Evolutionary conservation across 2,888 invertebrate genomes (phyloP).

Genomic region (Lepidocyrtinus sp.): DNA sequence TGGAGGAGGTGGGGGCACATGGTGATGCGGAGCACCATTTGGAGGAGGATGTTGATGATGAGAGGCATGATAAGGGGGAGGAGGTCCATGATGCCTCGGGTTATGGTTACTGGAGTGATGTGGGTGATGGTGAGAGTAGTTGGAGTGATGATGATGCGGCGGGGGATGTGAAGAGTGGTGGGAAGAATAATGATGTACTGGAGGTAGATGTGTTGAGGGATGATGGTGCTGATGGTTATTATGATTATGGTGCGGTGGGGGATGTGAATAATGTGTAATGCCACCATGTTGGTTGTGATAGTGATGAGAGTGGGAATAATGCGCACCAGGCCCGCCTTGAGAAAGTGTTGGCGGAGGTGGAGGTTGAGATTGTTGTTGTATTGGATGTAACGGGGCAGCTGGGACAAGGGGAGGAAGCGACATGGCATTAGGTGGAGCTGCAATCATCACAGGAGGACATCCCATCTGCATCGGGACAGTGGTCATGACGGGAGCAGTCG

Average conservation of each 20-base stretch:
- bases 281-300: conserved; percentile 21
- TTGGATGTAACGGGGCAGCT: conserved; percentile 41
- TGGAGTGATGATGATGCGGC: conserved; percentile 36
- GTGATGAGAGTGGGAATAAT: conserved; percentile 15
- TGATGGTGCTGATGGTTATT: conserved; percentile 32
- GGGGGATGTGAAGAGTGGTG: conserved; percentile 31
- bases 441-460: conserved; percentile 50
- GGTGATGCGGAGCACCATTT: conserved; percentile 27
- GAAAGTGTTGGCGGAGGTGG: conserved; percentile 31
- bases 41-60: conserved; percentile 28
- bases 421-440: conserved; percentile 39
- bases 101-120: conserved; percentile 26
- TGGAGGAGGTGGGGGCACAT: conserved; percentile 26
- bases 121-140: conserved; percentile 27
- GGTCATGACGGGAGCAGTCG: conserved; percentile 44
- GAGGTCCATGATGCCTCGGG: conserved; percentile 26
- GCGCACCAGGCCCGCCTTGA: conserved; percentile 14
- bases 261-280: no score
- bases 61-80: conserved; percentile 1
- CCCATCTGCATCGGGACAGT: conserved; percentile 43
- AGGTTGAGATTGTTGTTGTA: conserved; percentile 42
- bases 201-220: conserved; percentile 45
- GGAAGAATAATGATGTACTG: conserved; percentile 36
- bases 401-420: conserved; percentile 34
- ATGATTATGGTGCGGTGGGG: conserved; percentile 25